Evolutionary conservation across 2,888 invertebrate genomes (phyloP).

Genomic region (Euproctis similis): DNA sequence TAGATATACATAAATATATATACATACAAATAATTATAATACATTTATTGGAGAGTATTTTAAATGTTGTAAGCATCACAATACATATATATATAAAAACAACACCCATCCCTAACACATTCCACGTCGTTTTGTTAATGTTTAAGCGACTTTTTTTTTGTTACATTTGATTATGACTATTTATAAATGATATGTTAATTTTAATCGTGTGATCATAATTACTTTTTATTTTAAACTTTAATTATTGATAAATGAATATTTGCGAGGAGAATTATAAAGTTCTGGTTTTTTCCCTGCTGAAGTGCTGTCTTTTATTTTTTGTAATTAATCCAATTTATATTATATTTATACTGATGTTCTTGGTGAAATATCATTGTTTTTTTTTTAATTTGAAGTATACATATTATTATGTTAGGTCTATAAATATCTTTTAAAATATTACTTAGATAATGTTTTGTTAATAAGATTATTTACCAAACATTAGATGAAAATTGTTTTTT

Average conservation of each 20-base stretch:
- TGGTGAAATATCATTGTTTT: too few species aligned
- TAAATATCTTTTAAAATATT: too few species aligned
- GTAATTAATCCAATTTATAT: too few species aligned
- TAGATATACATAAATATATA: too few species aligned
- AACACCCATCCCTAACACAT: constrained; percentile 38
- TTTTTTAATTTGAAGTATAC: constrained; percentile 13
- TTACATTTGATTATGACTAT: background rate
- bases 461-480: too few species aligned
- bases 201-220: background rate
- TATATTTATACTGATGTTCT: too few species aligned
- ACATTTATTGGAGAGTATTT: constrained; percentile 37
- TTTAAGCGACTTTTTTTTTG: background rate
- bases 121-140: constrained; percentile 38
- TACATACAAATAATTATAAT: constrained; percentile 19
- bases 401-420: too few species aligned
- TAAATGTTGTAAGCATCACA: constrained; percentile 44
- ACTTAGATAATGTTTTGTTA: too few species aligned
- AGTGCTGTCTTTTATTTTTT: too few species aligned
- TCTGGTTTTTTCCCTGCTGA: too few species aligned
- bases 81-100: too few species aligned
- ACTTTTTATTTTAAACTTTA: constrained; percentile 7
- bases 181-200: constrained; percentile 5
- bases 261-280: background rate
- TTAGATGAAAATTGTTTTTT: too few species aligned
- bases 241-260: constrained; percentile 6